These are phyloP conservation scores for Patiria miniata DNA, from an alignment of 35 echinoderm and acorn worm species.

Conservation along the genomic window DNA sequence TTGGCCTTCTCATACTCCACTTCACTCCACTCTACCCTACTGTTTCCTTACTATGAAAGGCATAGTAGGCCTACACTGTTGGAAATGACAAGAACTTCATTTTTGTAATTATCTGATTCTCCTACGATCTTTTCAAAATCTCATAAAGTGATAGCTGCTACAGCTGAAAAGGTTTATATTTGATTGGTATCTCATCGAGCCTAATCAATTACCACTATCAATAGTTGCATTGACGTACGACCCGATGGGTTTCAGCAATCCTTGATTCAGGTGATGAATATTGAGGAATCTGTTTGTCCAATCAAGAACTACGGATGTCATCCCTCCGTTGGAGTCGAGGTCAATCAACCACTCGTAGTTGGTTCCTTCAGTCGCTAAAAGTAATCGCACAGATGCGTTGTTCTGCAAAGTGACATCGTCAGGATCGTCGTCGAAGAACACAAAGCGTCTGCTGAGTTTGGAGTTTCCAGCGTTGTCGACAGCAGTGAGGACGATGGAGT, in stretches of 20 bases:
- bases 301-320: not conserved
- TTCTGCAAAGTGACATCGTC: not conserved
- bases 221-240: not conserved
- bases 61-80: no score
- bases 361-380: not conserved
- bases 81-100: no score
- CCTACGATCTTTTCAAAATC: no score
- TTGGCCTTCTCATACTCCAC: no score
- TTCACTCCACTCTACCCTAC: no score
- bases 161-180: not conserved
- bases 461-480: conserved; percentile 14
- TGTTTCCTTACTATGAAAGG: no score
- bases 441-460: conserved; percentile 6
- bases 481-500: not conserved
- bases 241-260: conserved; percentile 24
- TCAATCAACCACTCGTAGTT: not conserved
- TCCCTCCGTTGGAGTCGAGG: not conserved
- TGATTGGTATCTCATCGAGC: no score
- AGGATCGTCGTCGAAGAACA: conserved; percentile 8
- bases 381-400: not conserved
- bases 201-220: not conserved
- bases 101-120: no score
- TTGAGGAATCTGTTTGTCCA: conserved; percentile 32
- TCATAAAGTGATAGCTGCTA: no score
- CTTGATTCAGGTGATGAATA: not conserved